These are phyloP conservation scores for Propithecus coquereli DNA, from an alignment of 2,113 vertebrate genomes.

Conservation along the genomic window DNA sequence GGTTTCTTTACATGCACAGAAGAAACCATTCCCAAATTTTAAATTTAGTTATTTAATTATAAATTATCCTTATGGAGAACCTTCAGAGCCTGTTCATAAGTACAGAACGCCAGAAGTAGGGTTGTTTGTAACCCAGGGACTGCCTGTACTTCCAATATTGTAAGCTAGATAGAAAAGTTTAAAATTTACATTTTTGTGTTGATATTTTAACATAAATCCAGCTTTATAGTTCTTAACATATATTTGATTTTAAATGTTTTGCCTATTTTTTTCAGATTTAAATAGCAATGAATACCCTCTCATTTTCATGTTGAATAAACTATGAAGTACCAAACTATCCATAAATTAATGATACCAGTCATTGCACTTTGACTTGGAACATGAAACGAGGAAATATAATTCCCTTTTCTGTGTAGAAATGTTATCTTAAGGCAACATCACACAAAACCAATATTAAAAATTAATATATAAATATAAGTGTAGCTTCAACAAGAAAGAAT, in stretches of 20 bases:
- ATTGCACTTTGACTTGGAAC: background rate
- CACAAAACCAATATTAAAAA: background rate
- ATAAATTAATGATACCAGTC: background rate
- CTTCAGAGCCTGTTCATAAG: too few species aligned
- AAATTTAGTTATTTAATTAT: too few species aligned
- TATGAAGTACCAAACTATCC: background rate
- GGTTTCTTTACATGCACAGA: too few species aligned
- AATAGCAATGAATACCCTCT: background rate
- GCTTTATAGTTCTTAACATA: background rate
- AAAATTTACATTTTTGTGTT: background rate
- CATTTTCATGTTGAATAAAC: background rate
- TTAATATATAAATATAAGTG: background rate
- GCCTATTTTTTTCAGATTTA: background rate
- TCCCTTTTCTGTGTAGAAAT: background rate
- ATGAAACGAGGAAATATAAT: background rate
- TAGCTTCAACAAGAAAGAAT: background rate
- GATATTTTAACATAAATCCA: background rate
- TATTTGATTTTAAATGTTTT: background rate
- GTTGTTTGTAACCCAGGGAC: too few species aligned
- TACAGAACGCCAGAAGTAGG: too few species aligned
- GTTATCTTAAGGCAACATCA: background rate
- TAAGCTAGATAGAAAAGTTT: background rate
- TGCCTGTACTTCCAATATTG: background rate
- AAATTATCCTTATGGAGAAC: too few species aligned
- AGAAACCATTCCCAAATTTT: too few species aligned